phyloP scores from a whole-genome alignment of 2,888 invertebrate genomes.

The Lasioglossum zephyrum region DNA sequence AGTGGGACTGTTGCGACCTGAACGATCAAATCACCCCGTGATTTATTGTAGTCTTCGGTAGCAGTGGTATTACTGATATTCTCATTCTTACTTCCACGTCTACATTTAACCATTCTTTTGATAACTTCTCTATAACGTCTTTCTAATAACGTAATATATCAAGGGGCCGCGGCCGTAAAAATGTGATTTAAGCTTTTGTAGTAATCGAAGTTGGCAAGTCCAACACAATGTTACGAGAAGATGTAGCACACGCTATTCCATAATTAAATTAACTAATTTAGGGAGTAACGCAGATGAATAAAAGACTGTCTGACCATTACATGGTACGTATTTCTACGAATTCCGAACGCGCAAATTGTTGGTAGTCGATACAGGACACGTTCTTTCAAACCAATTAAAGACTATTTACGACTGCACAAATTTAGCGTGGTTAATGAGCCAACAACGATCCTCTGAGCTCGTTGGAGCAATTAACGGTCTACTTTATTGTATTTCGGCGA shows the following conservation, averaged over 20 bases:
- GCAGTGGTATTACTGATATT: not conserved
- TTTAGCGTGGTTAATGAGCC: constrained; percentile 37
- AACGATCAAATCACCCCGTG: not conserved
- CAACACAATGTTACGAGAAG: not conserved
- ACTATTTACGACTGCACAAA: constrained; percentile 45
- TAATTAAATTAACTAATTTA: not conserved
- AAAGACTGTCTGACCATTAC: not conserved
- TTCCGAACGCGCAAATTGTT: constrained; percentile 1
- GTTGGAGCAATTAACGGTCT: constrained; percentile 21
- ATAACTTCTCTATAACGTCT: not conserved
- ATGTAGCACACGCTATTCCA: not conserved
- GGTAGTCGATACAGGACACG: not conserved
- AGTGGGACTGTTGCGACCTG: not conserved
- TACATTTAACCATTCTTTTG: not conserved
- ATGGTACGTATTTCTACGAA: not conserved
- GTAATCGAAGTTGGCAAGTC: too few species aligned
- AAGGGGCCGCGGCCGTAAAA: not conserved
- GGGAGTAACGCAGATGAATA: too few species aligned
- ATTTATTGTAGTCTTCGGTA: not conserved
- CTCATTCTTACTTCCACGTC: not conserved
- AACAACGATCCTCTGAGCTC: constrained; percentile 16
- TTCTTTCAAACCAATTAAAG: constrained; percentile 42
- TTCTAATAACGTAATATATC: not conserved
- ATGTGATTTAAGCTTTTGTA: not conserved
- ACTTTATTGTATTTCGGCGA: constrained; percentile 2